Conservation (phyloP, 2,797 vertebrate genomes). For the Urophycis tenuis region DNA sequence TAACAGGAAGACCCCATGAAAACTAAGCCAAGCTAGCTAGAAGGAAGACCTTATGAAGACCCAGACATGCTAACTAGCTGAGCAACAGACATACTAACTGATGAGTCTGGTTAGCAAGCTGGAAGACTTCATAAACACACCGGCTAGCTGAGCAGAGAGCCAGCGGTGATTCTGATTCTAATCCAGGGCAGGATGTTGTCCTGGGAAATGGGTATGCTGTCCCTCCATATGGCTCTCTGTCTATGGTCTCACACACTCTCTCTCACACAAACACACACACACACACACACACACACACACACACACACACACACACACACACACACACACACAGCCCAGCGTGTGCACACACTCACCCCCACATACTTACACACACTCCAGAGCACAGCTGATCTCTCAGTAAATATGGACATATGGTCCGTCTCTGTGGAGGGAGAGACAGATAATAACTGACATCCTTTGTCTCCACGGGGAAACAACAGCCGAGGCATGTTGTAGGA, state of each 20-base stretch:
- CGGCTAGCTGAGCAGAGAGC: neutral
- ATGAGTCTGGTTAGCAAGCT: no score
- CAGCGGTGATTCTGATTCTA: neutral
- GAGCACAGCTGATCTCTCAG: conserved; percentile 57
- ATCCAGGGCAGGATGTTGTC: neutral
- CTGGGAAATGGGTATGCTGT: neutral
- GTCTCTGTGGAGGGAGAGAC: conserved; percentile 27
- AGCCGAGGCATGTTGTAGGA: conserved; percentile 20
- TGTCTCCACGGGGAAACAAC: conserved; percentile 29
- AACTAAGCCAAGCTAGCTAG: no score
- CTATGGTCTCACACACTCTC: neutral
- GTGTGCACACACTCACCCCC: conserved; percentile 10
- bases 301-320: neutral
- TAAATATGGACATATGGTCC: conserved; percentile 64
- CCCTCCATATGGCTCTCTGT: neutral
- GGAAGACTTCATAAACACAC: no score
- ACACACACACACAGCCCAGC: neutral
- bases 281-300: neutral
- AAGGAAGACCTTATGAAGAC: no score
- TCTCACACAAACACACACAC: neutral
- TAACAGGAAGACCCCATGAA: no score
- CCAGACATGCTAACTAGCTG: no score
- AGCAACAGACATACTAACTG: no score
- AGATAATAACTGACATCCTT: conserved; percentile 30
- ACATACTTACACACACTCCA: conserved; percentile 24